phyloP scores from a whole-genome alignment of 2,888 invertebrate species.

The Euphydryas editha region DNA sequence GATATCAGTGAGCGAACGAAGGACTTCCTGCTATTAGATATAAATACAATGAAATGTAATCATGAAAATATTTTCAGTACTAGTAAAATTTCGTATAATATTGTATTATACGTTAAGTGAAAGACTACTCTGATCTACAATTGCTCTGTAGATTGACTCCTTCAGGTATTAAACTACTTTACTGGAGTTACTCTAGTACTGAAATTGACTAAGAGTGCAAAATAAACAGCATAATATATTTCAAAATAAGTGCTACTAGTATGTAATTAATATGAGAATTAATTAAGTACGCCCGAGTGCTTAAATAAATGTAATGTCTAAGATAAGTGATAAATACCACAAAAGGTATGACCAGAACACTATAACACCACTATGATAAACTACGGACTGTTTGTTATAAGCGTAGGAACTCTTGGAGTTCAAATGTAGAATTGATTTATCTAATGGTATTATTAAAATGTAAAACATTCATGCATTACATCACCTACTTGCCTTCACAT shows the following conservation, averaged over 20 bases:
- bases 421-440: conserved; percentile 53
- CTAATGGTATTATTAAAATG: conserved; percentile 44
- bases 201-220: conserved; percentile 56
- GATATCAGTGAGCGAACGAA: conserved; percentile 48
- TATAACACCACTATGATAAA: conserved; percentile 68
- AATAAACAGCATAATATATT: conserved; percentile 72
- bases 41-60: conserved; percentile 27
- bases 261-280: conserved; percentile 62
- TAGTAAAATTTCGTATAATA: conserved; percentile 35
- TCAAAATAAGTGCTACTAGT: conserved; percentile 73
- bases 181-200: conserved; percentile 66
- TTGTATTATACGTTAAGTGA: conserved; percentile 27
- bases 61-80: conserved; percentile 29
- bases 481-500: conserved; percentile 79
- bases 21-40: conserved; percentile 26
- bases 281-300: conserved; percentile 60
- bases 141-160: conserved; percentile 63
- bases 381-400: conserved; percentile 35
- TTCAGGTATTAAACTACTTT: conserved; percentile 61
- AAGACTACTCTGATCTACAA: conserved; percentile 61
- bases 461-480: conserved; percentile 58
- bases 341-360: conserved; percentile 60
- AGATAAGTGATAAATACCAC: conserved; percentile 52
- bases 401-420: conserved; percentile 56
- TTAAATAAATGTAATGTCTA: conserved; percentile 48